Percentiles rank a stretch among this genome's conserved stretches.
Conservation (phyloP, 2,797 vertebrate species). For the Mus caroli region DNA sequence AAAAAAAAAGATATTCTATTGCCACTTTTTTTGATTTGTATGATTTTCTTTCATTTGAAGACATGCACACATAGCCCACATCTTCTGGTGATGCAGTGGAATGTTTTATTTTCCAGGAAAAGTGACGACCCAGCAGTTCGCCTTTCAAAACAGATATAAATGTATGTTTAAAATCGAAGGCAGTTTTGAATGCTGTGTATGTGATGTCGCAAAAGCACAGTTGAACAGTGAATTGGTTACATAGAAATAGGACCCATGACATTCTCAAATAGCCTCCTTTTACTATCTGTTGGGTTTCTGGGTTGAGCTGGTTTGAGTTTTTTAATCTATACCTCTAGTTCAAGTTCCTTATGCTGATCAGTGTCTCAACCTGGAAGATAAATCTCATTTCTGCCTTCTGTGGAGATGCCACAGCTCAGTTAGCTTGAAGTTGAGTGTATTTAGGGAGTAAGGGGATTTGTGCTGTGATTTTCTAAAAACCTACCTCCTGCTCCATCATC, state of each 20-base stretch:
- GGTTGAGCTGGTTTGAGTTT: neutral
- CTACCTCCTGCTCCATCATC: neutral
- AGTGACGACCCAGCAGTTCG: neutral
- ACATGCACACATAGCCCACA: neutral
- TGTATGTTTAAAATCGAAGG: neutral
- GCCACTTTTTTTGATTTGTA: neutral
- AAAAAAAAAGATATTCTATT: neutral
- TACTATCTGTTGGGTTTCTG: neutral
- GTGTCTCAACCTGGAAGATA: neutral
- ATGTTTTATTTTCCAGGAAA: neutral
- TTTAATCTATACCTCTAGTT: neutral
- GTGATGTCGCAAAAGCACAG: neutral
- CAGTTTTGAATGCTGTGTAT: neutral
- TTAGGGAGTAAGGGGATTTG: neutral
- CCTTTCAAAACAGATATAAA: constrained; percentile 6
- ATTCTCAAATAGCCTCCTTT: neutral
- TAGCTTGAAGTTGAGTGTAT: neutral
- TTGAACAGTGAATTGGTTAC: neutral
- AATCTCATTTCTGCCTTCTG: neutral
- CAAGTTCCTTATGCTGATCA: neutral
- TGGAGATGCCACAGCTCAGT: neutral
- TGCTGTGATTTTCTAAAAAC: neutral
- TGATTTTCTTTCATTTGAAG: constrained; percentile 45
- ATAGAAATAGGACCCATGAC: neutral
- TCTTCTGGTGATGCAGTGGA: neutral